Evolutionary conservation across 2,797 vertebrate genomes (phyloP), one percentile per base, ranked within the genome.

Genomic region (Takifugu rubripes): DNA sequence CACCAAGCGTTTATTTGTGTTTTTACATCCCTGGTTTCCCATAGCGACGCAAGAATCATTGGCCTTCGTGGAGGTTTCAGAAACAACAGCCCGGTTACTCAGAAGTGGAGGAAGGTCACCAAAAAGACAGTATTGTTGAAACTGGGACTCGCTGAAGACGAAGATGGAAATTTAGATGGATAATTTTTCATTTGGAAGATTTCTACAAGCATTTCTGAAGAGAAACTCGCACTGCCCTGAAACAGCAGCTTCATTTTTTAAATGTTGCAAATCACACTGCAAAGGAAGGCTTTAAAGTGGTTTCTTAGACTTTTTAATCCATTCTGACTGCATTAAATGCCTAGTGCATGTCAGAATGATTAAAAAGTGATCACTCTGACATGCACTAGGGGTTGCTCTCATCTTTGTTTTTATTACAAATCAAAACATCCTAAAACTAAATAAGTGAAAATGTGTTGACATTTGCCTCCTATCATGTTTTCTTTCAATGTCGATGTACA

Each of bases 31-130:
- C 45, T 36, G 29, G 5, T 50, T 5, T 9, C 24, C 24, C 47
- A 0, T 87, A 97, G 95, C 83, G 90, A 70, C 88, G 92, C 68
- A 82, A 89, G 9, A 92, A 78, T 52, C 91, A 74, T 69, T 95
- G 94, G 93, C 91, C 93, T 0, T 90, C 93, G 64, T 90, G 94
- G 91, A 95, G 93, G 74, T 96, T 95, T 86, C 87, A 90, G 5
- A 94, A 90, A 54, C 89, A 88, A 59, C 90, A 81, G 0, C 60
- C 87, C 0, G 88, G 89, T 0, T 97, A 95, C 86, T 87, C 91
- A 0, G 95, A 95, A 79, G 92, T 96, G 46, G 94, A 95, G 26
- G 86, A 90, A 0, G 83, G 91, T 57, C 90, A 90, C 0, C 93
- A 95, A 56, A 95, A 93, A 75, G 91, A 93, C 51, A 89, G 91